A percentile compares a stretch with the other conserved stretches of the same genome.
phyloP scores from a whole-genome alignment of 2,113 vertebrate species.

The Ameiurus melas region DNA sequence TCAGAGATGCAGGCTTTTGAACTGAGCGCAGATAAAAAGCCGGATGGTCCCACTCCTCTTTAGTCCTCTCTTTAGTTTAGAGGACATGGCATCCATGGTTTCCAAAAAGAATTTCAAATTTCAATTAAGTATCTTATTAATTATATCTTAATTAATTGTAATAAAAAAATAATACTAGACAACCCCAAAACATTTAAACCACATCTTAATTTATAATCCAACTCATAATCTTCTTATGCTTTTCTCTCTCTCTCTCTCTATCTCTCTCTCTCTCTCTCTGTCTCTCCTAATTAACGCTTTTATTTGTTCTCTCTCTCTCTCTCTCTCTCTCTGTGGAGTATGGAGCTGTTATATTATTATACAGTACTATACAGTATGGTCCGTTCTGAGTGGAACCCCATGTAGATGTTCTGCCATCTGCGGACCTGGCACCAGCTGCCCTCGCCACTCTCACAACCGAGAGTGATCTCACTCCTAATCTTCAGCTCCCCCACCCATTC shows the following conservation, averaged over 20 bases:
- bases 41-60: no score
- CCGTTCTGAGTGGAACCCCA: constrained; percentile 59
- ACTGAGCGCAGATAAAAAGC: no score
- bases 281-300: not conserved
- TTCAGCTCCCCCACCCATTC: constrained; percentile 18
- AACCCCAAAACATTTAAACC: not conserved
- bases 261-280: constrained; percentile 21
- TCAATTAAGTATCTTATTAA: no score
- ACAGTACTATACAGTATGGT: constrained; percentile 65
- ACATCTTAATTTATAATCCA: not conserved
- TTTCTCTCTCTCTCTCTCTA: not conserved
- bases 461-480: constrained; percentile 6
- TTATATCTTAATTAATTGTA: not conserved
- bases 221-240: constrained; percentile 12
- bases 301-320: constrained; percentile 3
- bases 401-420: constrained; percentile 70
- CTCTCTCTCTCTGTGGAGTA: not conserved
- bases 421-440: constrained; percentile 68
- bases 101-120: no score
- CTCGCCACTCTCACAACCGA: constrained; percentile 22
- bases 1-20: no score
- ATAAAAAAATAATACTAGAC: not conserved
- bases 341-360: constrained; percentile 35
- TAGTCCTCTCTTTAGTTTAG: no score
- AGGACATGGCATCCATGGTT: no score